These are phyloP conservation scores for Dicaeum eximium DNA, from an alignment of 2,113 vertebrate species.

Conservation along the genomic window DNA sequence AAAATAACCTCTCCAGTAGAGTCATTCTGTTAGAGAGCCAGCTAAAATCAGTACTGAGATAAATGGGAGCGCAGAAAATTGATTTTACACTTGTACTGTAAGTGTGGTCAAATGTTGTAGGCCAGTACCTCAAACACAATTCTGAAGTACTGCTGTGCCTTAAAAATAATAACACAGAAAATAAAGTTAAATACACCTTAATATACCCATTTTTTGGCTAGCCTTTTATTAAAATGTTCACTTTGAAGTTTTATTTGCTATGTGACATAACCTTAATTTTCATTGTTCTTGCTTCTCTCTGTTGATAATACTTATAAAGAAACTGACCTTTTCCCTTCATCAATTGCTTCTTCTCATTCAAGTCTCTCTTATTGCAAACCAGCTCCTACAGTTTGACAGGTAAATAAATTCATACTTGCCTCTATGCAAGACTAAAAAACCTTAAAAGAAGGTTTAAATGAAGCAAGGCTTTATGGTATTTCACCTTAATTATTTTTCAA, in stretches of 20 bases:
- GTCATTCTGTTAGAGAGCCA: constrained; percentile 72
- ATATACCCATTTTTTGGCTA: not conserved
- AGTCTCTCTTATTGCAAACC: not conserved
- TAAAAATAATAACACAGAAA: constrained; percentile 49
- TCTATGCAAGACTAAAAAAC: not conserved
- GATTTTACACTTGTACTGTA: constrained; percentile 76
- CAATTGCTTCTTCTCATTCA: not conserved
- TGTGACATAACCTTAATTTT: not conserved
- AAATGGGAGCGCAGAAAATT: constrained; percentile 77
- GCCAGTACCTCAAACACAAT: constrained; percentile 61
- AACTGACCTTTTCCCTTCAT: not conserved
- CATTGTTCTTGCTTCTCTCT: not conserved
- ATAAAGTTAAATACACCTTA: constrained; percentile 48
- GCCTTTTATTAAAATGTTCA: constrained; percentile 11
- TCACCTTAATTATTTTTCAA: constrained; percentile 1
- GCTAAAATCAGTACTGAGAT: constrained; percentile 73
- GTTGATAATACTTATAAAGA: not conserved
- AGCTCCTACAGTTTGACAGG: not conserved
- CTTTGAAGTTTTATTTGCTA: constrained; percentile 6
- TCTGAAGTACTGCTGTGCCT: not conserved
- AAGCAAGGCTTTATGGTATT: not conserved
- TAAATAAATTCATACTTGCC: not conserved
- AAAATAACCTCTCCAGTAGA: constrained; percentile 77
- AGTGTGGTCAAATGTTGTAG: constrained; percentile 75
- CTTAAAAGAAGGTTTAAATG: not conserved